Conservation (phyloP, 2,797 vertebrate genomes). For the Falco biarmicus region DNA sequence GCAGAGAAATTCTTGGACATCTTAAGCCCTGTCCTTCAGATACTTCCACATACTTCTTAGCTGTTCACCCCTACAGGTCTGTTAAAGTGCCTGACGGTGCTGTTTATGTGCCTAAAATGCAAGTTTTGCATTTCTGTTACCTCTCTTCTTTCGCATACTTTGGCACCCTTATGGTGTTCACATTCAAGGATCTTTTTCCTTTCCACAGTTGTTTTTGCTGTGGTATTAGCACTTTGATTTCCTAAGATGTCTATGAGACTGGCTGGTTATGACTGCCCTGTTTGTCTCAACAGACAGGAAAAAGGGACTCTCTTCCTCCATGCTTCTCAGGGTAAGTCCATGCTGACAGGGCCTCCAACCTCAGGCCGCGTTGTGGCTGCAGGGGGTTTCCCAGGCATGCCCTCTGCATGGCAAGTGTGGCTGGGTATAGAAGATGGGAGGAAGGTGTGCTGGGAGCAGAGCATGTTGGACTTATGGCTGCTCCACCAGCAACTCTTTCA, state of each 20-base stretch:
- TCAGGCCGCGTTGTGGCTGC: background rate
- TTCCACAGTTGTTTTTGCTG: background rate
- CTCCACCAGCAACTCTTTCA: background rate
- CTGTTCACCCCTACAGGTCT: background rate
- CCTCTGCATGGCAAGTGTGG: background rate
- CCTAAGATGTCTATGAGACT: background rate
- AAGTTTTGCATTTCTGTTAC: background rate
- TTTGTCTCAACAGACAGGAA: background rate
- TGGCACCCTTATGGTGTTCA: background rate
- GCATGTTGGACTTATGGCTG: background rate
- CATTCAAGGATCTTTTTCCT: background rate
- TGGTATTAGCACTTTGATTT: background rate
- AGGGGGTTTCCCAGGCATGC: background rate
- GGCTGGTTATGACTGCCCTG: background rate
- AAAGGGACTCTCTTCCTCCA: background rate
- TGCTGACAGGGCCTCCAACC: background rate
- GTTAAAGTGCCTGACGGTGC: background rate
- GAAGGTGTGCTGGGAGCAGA: background rate
- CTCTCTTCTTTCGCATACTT: background rate
- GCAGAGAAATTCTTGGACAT: background rate
- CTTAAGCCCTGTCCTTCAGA: background rate
- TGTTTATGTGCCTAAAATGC: background rate
- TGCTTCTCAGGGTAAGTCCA: background rate
- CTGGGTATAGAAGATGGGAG: background rate
- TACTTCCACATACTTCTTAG: background rate